Evolutionary conservation across 2,113 vertebrate species (phyloP).

Genomic region (Syngnathus typhle): DNA sequence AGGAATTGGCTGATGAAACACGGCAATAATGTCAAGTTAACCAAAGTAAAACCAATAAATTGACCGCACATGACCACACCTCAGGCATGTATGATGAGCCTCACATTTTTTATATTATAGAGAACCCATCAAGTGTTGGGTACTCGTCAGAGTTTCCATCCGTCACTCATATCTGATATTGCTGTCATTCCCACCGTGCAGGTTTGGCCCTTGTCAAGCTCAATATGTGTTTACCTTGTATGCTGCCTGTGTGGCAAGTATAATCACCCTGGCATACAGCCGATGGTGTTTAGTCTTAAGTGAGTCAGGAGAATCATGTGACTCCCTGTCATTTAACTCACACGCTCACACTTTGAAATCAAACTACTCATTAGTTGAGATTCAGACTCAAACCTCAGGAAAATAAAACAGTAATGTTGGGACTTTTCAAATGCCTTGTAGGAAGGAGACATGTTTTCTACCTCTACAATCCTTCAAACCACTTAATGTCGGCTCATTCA

Average conservation of each 20-base stretch:
- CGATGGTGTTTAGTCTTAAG: constrained; percentile 24
- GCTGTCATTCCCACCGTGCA: constrained; percentile 22
- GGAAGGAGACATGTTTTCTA: background rate
- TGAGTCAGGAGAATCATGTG: constrained; percentile 9
- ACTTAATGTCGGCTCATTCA: background rate
- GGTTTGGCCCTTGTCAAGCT: constrained; percentile 25
- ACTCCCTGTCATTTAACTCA: constrained; percentile 4
- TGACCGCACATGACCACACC: background rate
- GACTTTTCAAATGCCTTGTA: background rate
- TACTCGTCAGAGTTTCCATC: constrained; percentile 21
- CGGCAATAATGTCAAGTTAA: background rate
- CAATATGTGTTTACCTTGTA: constrained; percentile 26
- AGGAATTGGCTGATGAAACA: background rate
- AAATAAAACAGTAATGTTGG: background rate
- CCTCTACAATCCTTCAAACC: background rate
- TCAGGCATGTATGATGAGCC: constrained; percentile 18
- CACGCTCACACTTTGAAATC: background rate
- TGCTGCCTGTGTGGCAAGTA: constrained; percentile 16
- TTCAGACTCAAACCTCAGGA: background rate
- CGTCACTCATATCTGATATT: constrained; percentile 23
- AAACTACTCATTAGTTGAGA: background rate
- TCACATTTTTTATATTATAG: constrained; percentile 32
- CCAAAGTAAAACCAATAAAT: constrained; percentile 1
- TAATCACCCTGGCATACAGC: constrained; percentile 13
- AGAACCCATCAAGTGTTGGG: constrained; percentile 36